A percentile compares a stretch with the other conserved stretches of the same genome.
phyloP scores from a whole-genome alignment of 2,113 vertebrate species.

The Anolis carolinensis region DNA sequence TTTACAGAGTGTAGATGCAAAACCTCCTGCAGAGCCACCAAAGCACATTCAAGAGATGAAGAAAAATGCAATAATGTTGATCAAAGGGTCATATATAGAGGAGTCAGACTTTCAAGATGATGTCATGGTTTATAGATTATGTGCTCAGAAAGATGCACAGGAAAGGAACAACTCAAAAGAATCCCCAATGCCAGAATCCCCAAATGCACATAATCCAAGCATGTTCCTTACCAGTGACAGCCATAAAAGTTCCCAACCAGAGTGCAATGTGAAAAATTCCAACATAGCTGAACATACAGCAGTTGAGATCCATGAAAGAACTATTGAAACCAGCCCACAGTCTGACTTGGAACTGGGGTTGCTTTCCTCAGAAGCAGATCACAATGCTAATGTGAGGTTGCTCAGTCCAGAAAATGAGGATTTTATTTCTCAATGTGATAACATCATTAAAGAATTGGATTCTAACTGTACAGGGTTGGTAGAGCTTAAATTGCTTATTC shows the following conservation, averaged over 20 bases:
- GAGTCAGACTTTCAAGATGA: constrained; percentile 96
- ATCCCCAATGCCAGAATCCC: constrained; percentile 8
- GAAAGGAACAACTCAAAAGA: constrained; percentile 52
- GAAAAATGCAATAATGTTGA: constrained; percentile 86
- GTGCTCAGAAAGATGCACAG: constrained; percentile 86
- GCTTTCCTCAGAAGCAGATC: constrained; percentile 57
- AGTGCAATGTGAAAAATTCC: constrained; percentile 47
- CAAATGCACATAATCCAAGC: constrained; percentile 9
- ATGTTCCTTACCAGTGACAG: constrained; percentile 70
- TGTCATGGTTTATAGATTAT: constrained; percentile 91
- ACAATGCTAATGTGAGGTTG: constrained; percentile 50
- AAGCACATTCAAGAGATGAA: constrained; percentile 94
- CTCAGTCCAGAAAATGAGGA: constrained; percentile 75
- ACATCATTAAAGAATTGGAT: constrained; percentile 88
- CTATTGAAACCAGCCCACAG: constrained; percentile 25
- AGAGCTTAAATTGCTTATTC: constrained; percentile 58
- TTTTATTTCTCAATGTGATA: constrained; percentile 87
- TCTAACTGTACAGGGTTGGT: constrained; percentile 62
- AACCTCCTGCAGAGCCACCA: constrained; percentile 78
- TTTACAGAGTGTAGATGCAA: constrained; percentile 37
- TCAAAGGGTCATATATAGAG: constrained; percentile 92
- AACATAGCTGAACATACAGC: constrained; percentile 43
- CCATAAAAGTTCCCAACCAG: constrained; percentile 43
- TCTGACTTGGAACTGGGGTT: constrained; percentile 21
- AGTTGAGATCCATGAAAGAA: constrained; percentile 47